phyloP scores from a whole-genome alignment of 1,140 invertebrate genomes.

The Drosophila sulfurigaster region DNA sequence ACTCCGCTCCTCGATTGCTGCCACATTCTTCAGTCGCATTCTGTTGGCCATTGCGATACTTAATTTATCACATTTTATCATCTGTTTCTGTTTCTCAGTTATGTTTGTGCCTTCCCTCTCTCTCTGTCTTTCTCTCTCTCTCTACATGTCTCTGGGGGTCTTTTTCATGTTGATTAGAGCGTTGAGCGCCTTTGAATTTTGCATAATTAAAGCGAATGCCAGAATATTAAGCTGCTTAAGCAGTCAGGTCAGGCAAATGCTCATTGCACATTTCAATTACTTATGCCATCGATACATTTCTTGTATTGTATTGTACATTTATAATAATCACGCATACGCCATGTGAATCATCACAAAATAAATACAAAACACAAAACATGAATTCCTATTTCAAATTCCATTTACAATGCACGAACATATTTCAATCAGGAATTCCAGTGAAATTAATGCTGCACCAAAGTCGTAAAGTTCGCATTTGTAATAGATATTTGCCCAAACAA shows the following conservation, averaged over 20 bases:
- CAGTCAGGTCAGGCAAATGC: conserved; percentile 10
- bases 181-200: conserved; percentile 10
- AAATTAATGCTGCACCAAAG: too few relatives aligned
- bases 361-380: too few relatives aligned
- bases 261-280: conserved; percentile 15
- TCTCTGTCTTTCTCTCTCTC: not conserved
- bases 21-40: conserved; percentile 15
- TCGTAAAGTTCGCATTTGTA: too few relatives aligned
- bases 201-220: conserved; percentile 7
- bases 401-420: too few relatives aligned
- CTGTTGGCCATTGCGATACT: conserved; percentile 27
- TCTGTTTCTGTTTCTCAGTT: conserved; percentile 34
- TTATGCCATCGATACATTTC: not conserved
- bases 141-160: not conserved
- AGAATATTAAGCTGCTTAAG: conserved; percentile 4
- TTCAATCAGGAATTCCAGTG: too few relatives aligned
- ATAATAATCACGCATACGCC: conserved; percentile 20
- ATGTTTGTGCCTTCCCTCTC: not conserved
- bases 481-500: too few relatives aligned
- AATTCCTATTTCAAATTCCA: too few relatives aligned
- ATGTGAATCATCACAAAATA: not conserved
- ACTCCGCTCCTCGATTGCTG: not conserved
- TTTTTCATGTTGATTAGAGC: conserved; percentile 34
- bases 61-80: conserved; percentile 41
- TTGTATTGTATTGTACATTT: not conserved